Conservation (phyloP, 2,113 vertebrate genomes). For the Diadophis punctatus region DNA sequence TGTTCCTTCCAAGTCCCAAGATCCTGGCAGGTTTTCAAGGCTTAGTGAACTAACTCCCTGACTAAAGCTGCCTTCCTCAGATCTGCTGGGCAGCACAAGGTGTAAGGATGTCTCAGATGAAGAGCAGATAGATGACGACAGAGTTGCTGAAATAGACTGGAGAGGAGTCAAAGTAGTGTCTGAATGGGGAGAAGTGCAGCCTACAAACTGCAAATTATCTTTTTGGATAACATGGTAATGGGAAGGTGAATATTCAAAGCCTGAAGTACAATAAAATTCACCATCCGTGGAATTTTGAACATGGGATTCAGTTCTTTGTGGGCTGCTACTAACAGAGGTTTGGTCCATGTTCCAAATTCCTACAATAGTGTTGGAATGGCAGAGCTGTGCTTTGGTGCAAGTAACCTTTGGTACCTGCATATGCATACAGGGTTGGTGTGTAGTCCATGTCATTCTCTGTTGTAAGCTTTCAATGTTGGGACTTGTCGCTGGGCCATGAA, state of each 20-base stretch:
- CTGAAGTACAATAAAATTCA: conserved; percentile 58
- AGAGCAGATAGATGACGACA: conserved; percentile 73
- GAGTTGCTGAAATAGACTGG: conserved; percentile 76
- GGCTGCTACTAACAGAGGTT: conserved; percentile 63
- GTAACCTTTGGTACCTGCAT: conserved; percentile 54
- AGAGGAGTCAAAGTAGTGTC: conserved; percentile 72
- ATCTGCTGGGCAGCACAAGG: conserved; percentile 73
- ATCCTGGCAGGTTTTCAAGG: conserved; percentile 74
- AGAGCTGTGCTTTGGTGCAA: conserved; percentile 68
- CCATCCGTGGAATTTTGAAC: conserved; percentile 51
- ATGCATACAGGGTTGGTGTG: conserved; percentile 62
- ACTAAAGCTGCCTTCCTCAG: conserved; percentile 68
- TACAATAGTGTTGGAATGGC: conserved; percentile 49
- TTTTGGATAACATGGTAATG: conserved; percentile 69
- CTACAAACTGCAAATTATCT: conserved; percentile 67
- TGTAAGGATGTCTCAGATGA: conserved; percentile 74
- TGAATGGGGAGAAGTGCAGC: conserved; percentile 70
- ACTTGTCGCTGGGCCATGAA: conserved; percentile 58
- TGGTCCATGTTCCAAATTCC: conserved; percentile 67
- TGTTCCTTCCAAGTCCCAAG: conserved; percentile 66
- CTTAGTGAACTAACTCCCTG: conserved; percentile 72
- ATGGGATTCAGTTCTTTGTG: conserved; percentile 62
- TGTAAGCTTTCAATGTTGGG: conserved; percentile 66
- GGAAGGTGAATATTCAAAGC: conserved; percentile 63
- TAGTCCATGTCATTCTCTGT: conserved; percentile 61